Conservation (phyloP, 2,888 invertebrate species). For the Microctonus hyperodae region DNA sequence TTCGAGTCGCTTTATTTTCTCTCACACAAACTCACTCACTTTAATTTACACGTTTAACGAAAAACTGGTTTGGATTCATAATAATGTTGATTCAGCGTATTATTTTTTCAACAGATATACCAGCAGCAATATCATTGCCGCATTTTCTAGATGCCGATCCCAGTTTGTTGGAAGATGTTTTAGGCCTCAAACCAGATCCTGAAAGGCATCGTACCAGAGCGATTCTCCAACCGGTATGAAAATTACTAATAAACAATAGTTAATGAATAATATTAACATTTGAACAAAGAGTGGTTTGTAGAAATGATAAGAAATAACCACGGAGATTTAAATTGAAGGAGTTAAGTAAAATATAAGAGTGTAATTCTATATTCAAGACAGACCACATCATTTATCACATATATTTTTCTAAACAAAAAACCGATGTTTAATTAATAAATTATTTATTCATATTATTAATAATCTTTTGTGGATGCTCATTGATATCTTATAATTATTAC, state of each 20-base stretch:
- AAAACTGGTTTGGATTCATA: conserved; percentile 18
- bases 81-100: neutral
- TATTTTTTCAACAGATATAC: conserved; percentile 55
- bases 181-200: conserved; percentile 58
- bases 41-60: neutral
- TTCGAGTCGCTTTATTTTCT: neutral
- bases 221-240: conserved; percentile 59
- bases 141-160: conserved; percentile 62
- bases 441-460: no score
- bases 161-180: conserved; percentile 53
- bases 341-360: neutral
- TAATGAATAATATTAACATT: neutral
- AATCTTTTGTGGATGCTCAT: no score
- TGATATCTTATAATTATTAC: no score
- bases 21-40: neutral
- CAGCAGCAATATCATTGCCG: conserved; percentile 61
- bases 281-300: neutral
- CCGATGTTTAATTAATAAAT: neutral
- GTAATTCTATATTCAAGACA: neutral
- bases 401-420: neutral
- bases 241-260: neutral
- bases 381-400: neutral
- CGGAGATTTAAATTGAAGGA: neutral
- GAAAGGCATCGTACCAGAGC: conserved; percentile 54
- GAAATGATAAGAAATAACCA: neutral